These are phyloP conservation scores for Sapayoa aenigma DNA, from an alignment of 2,113 vertebrate species.

Conservation along the genomic window DNA sequence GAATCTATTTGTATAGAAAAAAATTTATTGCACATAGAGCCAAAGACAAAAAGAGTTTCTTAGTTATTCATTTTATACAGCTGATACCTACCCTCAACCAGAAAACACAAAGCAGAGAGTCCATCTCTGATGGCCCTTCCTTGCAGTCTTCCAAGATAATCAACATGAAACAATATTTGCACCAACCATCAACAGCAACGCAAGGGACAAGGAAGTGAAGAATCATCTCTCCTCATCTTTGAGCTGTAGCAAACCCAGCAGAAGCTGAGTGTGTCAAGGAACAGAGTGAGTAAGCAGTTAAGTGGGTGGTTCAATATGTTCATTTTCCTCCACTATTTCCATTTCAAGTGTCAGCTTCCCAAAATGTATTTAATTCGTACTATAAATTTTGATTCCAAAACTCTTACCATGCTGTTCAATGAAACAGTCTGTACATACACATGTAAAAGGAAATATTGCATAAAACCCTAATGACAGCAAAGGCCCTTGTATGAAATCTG, in stretches of 20 bases:
- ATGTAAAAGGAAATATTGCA: not conserved
- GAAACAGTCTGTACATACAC: slow-evolving; percentile 4
- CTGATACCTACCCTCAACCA: fast-evolving
- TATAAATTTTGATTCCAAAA: slow-evolving; percentile 46
- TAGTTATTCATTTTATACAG: not conserved
- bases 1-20: not conserved
- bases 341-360: slow-evolving; percentile 53
- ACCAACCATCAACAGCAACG: not conserved
- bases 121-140: not conserved
- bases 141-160: not conserved
- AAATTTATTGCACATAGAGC: fast-evolving
- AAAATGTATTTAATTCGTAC: slow-evolving; percentile 58
- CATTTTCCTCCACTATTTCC: slow-evolving; percentile 63
- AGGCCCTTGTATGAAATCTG: not conserved
- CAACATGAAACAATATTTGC: not conserved
- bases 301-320: slow-evolving; percentile 60
- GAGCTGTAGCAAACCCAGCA: not conserved
- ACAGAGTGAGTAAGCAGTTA: slow-evolving; percentile 53
- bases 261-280: slow-evolving; percentile 40
- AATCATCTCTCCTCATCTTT: not conserved
- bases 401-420: slow-evolving; percentile 14
- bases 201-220: not conserved
- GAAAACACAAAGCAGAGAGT: not conserved
- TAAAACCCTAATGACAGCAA: not conserved
- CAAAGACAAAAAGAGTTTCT: not conserved